Percentiles rank a stretch among this genome's conserved stretches.
phyloP scores from a whole-genome alignment of 2,888 invertebrate genomes.

The Hipparchia semele region DNA sequence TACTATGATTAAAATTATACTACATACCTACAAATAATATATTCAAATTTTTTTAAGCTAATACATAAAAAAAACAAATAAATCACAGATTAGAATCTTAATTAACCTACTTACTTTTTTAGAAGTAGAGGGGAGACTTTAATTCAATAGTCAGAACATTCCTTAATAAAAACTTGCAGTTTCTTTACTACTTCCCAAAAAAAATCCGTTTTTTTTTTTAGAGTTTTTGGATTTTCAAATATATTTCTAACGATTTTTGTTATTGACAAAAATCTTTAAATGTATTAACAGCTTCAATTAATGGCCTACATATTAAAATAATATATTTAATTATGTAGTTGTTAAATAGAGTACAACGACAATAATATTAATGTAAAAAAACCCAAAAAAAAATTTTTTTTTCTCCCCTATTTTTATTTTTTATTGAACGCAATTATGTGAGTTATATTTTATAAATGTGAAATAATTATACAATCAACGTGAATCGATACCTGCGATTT shows the following conservation, averaged over 20 bases:
- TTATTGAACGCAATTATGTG: background rate
- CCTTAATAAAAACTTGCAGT: too few species aligned
- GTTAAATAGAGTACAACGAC: slow-evolving; percentile 1
- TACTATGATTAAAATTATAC: background rate
- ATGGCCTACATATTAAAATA: slow-evolving; percentile 6
- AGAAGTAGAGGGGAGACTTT: too few species aligned
- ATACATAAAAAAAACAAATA: too few species aligned
- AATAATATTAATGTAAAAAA: slow-evolving; percentile 12
- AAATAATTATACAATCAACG: background rate
- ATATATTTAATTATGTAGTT: background rate
- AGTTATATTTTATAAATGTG: background rate
- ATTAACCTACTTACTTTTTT: too few species aligned
- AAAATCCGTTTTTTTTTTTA: too few species aligned
- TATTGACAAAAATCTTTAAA: background rate
- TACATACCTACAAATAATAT: too few species aligned
- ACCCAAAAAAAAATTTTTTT: background rate
- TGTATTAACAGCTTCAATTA: background rate
- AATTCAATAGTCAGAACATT: too few species aligned
- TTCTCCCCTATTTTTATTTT: background rate
- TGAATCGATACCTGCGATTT: background rate
- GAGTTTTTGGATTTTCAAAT: too few species aligned
- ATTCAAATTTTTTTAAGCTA: too few species aligned
- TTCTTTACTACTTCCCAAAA: too few species aligned
- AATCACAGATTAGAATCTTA: too few species aligned
- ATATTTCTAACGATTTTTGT: too few species aligned